Conservation (phyloP, 2,113 vertebrate species). For the Galemys pyrenaicus region DNA sequence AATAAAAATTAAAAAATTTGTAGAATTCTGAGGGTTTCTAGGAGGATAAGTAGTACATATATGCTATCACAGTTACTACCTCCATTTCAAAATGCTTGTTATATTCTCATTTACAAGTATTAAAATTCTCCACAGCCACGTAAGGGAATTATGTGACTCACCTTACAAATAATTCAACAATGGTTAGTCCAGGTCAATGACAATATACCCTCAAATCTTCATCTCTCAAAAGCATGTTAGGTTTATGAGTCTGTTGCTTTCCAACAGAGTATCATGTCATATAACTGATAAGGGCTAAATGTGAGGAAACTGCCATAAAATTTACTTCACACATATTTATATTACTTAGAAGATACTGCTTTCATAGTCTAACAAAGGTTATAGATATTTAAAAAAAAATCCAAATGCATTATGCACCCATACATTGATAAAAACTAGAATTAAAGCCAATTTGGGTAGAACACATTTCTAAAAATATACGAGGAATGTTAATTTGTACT, state of each 20-base stretch:
- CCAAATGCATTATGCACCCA: background rate
- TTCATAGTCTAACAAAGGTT: slow-evolving; percentile 55
- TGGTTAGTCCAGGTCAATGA: background rate
- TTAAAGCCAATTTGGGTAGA: slow-evolving; percentile 31
- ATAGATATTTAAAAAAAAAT: background rate
- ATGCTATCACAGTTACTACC: background rate
- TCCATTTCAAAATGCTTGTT: background rate
- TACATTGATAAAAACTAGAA: slow-evolving; percentile 63
- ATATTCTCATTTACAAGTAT: slow-evolving; percentile 26
- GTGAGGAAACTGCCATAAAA: background rate
- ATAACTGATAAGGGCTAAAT: slow-evolving; percentile 13
- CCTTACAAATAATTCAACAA: slow-evolving; percentile 21
- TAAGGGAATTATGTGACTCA: background rate
- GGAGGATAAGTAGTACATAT: background rate
- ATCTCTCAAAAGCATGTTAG: background rate
- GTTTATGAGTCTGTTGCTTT: slow-evolving; percentile 18
- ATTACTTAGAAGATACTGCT: background rate
- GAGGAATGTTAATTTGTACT: slow-evolving; percentile 54
- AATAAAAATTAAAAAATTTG: slow-evolving; percentile 41
- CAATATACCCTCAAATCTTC: background rate
- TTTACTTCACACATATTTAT: background rate
- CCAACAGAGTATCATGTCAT: background rate
- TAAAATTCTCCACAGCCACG: slow-evolving; percentile 30
- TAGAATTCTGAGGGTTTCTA: background rate
- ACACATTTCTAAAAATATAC: slow-evolving; percentile 61